Conservation (phyloP, 1,140 invertebrate species). For the Pectinophora gossypiella region DNA sequence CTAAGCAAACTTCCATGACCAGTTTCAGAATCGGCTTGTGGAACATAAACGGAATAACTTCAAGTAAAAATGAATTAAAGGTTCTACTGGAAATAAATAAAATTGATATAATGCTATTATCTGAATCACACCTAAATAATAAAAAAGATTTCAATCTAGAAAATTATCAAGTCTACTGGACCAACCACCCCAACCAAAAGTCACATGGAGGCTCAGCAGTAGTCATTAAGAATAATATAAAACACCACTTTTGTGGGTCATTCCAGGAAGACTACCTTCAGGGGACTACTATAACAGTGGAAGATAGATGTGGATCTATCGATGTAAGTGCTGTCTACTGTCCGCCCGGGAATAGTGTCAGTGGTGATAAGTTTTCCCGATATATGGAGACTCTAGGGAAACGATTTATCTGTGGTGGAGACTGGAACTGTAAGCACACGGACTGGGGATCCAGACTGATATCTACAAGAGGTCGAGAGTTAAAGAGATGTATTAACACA, state of each 20-base stretch:
- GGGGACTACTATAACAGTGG: constrained; percentile 1
- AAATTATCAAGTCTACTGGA: constrained; percentile 4
- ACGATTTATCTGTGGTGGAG: constrained; percentile 28
- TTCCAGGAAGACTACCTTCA: constrained; percentile 2
- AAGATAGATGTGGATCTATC: neutral
- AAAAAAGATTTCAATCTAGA: neutral
- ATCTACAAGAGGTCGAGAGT: constrained; percentile 17
- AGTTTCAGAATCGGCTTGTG: neutral
- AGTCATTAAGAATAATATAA: neutral
- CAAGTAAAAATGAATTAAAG: neutral
- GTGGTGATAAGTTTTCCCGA: neutral
- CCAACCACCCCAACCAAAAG: neutral
- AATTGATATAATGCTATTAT: constrained; percentile 6
- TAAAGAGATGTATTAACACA: constrained; percentile 13
- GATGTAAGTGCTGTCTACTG: constrained; percentile 6
- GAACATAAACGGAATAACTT: constrained; percentile 6
- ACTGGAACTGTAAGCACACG: constrained; percentile 38
- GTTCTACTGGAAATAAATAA: neutral
- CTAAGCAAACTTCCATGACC: no score
- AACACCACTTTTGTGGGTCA: neutral
- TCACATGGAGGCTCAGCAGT: constrained; percentile 5
- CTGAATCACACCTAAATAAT: constrained; percentile 6
- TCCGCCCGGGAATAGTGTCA: neutral
- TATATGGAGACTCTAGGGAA: constrained; percentile 21
- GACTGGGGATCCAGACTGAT: constrained; percentile 32